phyloP scores from a whole-genome alignment of 2,113 vertebrate species.

The Artemisiospiza belli region DNA sequence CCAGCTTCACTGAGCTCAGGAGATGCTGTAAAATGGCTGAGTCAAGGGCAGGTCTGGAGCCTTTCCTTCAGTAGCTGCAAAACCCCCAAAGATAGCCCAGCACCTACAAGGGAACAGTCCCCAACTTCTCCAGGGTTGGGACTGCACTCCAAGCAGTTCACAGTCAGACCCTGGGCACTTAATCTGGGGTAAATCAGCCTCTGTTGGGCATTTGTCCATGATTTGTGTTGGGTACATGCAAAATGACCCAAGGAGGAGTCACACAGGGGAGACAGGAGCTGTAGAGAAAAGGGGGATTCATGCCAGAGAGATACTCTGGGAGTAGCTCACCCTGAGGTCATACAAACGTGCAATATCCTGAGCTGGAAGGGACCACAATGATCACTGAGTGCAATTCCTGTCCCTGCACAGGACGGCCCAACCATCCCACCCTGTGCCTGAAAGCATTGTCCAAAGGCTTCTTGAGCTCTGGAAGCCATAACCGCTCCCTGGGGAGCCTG shows the following conservation, averaged over 20 bases:
- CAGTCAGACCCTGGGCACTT: background rate
- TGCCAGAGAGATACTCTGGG: background rate
- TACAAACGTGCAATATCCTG: background rate
- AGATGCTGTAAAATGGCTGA: constrained; percentile 52
- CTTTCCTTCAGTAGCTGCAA: background rate
- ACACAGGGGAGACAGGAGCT: background rate
- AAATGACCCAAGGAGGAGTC: background rate
- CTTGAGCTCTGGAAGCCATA: rapidly evolving
- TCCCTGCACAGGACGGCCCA: background rate
- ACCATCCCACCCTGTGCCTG: background rate
- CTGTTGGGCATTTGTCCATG: background rate
- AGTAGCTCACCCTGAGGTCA: background rate
- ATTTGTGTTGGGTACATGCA: background rate
- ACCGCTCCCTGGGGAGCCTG: background rate
- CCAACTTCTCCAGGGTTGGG: background rate
- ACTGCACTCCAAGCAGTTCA: background rate
- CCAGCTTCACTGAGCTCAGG: constrained; percentile 37
- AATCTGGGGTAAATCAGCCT: background rate
- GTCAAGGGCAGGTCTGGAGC: constrained; percentile 30
- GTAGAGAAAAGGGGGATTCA: background rate
- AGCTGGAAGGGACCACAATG: background rate
- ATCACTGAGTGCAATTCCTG: background rate
- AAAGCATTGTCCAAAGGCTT: background rate
- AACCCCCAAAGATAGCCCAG: background rate
- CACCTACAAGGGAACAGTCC: background rate